A percentile compares a stretch with the other conserved stretches of the same genome.
These are phyloP conservation scores for Numenius phaeopus DNA, from an alignment of 2,797 vertebrate species.

Conservation along the genomic window DNA sequence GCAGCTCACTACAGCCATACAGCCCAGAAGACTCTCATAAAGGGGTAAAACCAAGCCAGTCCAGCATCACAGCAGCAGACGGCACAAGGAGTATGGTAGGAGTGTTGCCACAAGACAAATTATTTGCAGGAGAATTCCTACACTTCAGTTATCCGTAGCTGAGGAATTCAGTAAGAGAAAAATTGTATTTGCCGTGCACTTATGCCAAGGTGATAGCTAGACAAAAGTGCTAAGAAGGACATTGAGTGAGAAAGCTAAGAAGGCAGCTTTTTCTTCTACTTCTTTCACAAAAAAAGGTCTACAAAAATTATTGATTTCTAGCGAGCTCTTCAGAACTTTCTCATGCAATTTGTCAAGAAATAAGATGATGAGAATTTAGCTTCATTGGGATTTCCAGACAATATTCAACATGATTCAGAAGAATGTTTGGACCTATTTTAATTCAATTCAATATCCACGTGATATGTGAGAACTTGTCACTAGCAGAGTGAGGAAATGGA, in stretches of 20 bases:
- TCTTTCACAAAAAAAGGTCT: not conserved
- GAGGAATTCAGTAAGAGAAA: not conserved
- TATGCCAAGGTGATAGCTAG: not conserved
- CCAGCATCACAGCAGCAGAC: not conserved
- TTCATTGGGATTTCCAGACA: not conserved
- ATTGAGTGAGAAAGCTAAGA: not conserved
- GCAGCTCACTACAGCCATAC: not conserved
- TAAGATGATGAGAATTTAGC: not conserved
- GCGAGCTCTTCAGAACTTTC: not conserved
- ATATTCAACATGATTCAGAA: not conserved
- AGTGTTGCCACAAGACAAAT: not conserved
- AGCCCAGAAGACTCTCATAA: not conserved
- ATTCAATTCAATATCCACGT: conserved; percentile 13
- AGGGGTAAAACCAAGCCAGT: not conserved
- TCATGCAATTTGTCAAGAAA: not conserved
- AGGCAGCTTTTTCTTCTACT: not conserved
- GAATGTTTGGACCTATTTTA: not conserved
- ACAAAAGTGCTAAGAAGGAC: not conserved
- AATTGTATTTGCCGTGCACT: not conserved
- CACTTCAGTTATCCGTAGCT: not conserved
- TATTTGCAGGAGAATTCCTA: not conserved
- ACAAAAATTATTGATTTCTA: not conserved
- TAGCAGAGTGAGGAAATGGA: not conserved
- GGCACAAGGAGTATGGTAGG: not conserved
- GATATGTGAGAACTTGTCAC: not conserved